Evolutionary conservation across 2,797 vertebrate species (phyloP).

Genomic region (Gymnothorax javanicus): DNA sequence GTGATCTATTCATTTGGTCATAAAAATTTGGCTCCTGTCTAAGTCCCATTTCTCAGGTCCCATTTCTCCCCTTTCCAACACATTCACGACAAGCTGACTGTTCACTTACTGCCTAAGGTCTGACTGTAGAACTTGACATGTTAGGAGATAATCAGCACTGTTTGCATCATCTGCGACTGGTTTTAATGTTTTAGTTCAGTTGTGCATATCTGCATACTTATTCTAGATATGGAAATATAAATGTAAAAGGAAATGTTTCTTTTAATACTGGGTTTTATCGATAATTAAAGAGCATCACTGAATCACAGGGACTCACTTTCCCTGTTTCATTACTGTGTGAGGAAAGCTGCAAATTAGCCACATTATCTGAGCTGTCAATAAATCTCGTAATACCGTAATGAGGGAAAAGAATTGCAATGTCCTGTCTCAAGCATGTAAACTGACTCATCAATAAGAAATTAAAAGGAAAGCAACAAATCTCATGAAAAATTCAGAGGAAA

Average conservation of each 20-base stretch:
- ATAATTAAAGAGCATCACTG: neutral
- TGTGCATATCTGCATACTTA: too few species aligned
- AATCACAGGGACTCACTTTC: neutral
- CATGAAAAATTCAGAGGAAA: neutral
- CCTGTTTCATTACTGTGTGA: neutral
- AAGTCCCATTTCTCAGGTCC: too few species aligned
- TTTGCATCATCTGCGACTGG: too few species aligned
- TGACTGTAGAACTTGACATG: too few species aligned
- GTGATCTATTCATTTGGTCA: too few species aligned
- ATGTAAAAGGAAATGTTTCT: neutral
- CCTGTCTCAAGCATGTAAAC: neutral
- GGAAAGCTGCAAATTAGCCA: neutral
- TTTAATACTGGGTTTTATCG: neutral
- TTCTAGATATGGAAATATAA: neutral
- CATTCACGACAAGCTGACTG: too few species aligned
- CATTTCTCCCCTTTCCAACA: too few species aligned
- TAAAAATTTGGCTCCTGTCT: too few species aligned
- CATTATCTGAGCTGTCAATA: neutral
- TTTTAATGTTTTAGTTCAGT: too few species aligned
- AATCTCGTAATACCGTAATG: neutral
- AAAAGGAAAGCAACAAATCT: neutral
- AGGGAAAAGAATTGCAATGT: neutral
- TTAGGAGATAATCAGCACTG: too few species aligned
- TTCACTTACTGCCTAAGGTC: too few species aligned
- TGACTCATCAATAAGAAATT: slow-evolving; percentile 14